Base-by-base conservation (phyloP, 1,140 invertebrate species). In the Drosophila nigrodunni region DNA sequence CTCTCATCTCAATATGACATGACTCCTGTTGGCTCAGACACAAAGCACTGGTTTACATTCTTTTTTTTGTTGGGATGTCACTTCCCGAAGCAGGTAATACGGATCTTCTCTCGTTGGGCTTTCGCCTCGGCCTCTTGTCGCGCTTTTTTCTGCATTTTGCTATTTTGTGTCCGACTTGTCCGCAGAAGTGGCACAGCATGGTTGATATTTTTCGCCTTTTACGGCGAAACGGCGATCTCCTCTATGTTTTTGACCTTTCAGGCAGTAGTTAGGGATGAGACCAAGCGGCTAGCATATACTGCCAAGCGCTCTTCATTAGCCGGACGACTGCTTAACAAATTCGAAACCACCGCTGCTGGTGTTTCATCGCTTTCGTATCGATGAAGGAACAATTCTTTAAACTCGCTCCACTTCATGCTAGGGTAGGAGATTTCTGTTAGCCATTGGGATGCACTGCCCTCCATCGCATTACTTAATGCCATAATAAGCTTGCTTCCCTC, bases 401-500 rank as follows among this genome's bases (percentile, higher is more conserved):
- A 60, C 44, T 60, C 25, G 9, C 9, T 11, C 68, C 59, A 57
- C n/a, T 15, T 71, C 54, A 64, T 71, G 1, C 35, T 43, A 30
- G 50, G 41, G 57, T 64, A 71, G 30, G 59, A 64, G 9, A 62
- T 71, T 54, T 64, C 52, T 3, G 52, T 3, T 43, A 65, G 60
- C 68, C 68, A 71, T 34, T 71, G 59, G n/a, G 68, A 57, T 9
- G 68, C 59, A 41, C 59, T 71, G 18, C 34, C 59, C 55, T 64
- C 60, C 59, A 71, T n/a, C 34, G 50, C n/a, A 55, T 41, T 50
- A 44, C 59, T 64, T 30, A 71, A 44, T 10, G 41, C 25, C 49
- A 64, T 71, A n/a, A 13, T 43, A 3, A n/a, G 11, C 39, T 43
- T 11, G 10, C 11, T 11, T 43, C 9, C 39, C 3, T 41, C 9